Conservation (phyloP, 2,797 vertebrate species). For the Lophotriccus pileatus region DNA sequence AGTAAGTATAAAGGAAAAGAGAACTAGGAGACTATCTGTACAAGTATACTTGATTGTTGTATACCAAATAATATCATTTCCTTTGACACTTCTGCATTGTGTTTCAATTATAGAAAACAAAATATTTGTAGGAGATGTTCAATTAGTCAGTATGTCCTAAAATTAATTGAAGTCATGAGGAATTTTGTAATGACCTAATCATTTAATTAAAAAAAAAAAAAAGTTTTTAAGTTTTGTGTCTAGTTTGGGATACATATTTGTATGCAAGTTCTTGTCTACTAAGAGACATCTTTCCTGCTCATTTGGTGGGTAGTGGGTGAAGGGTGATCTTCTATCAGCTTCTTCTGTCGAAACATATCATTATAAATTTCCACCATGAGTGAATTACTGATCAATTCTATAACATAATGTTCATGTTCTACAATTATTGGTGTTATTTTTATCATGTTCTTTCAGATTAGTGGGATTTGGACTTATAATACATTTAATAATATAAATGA, state of each 20-base stretch:
- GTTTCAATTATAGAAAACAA: not conserved
- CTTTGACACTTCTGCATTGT: not conserved
- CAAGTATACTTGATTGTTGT: not conserved
- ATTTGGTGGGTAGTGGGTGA: not conserved
- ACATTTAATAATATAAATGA: not conserved
- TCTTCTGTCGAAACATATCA: rapidly evolving
- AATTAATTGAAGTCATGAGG: not conserved
- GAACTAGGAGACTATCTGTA: not conserved
- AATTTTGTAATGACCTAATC: not conserved
- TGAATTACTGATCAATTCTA: not conserved
- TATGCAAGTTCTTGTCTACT: not conserved
- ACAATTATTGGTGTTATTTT: not conserved
- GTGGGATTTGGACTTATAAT: not conserved
- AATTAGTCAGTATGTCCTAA: not conserved
- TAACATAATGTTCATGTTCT: not conserved
- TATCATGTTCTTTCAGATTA: not conserved
- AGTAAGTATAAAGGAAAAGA: not conserved
- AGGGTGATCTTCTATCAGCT: not conserved
- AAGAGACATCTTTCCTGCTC: not conserved
- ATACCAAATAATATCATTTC: not conserved
- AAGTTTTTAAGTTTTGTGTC: not conserved
- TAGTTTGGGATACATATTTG: not conserved
- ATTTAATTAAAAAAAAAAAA: not conserved
- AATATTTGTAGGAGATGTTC: not conserved
- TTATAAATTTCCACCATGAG: not conserved